A percentile compares a stretch with the other conserved stretches of the same genome.
These are phyloP conservation scores for Pitta sordida DNA, from an alignment of 2,113 vertebrate genomes.

Conservation along the genomic window DNA sequence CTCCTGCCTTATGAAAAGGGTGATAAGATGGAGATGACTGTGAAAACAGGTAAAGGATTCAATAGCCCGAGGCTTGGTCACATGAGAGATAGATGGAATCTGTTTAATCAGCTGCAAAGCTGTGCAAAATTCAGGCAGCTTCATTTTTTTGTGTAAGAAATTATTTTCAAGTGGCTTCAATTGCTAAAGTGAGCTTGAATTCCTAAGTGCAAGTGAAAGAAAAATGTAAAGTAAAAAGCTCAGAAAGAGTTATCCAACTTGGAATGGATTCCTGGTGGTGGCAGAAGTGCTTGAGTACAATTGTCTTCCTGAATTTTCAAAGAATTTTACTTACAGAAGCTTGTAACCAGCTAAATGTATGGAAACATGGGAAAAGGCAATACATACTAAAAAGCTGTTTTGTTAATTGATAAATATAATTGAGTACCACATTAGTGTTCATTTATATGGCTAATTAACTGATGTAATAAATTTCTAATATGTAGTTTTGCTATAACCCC, in stretches of 20 bases:
- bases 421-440: constrained; percentile 61
- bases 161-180: background rate
- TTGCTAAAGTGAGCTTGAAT: background rate
- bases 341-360: background rate
- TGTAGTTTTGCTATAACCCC: background rate
- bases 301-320: background rate
- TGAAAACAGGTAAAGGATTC: background rate
- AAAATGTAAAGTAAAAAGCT: background rate
- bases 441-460: constrained; percentile 70
- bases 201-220: background rate
- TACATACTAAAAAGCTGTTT: constrained; percentile 25
- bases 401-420: constrained; percentile 73
- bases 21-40: background rate
- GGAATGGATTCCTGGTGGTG: background rate
- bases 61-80: background rate
- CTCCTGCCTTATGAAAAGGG: background rate
- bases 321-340: background rate
- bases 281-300: background rate
- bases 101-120: background rate
- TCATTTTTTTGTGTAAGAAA: background rate
- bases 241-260: background rate
- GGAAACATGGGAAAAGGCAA: constrained; percentile 9
- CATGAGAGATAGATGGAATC: background rate
- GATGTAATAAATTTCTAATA: constrained; percentile 17
- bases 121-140: background rate